phyloP scores from a whole-genome alignment of 2,888 invertebrate species.

The Rapana venosa region DNA sequence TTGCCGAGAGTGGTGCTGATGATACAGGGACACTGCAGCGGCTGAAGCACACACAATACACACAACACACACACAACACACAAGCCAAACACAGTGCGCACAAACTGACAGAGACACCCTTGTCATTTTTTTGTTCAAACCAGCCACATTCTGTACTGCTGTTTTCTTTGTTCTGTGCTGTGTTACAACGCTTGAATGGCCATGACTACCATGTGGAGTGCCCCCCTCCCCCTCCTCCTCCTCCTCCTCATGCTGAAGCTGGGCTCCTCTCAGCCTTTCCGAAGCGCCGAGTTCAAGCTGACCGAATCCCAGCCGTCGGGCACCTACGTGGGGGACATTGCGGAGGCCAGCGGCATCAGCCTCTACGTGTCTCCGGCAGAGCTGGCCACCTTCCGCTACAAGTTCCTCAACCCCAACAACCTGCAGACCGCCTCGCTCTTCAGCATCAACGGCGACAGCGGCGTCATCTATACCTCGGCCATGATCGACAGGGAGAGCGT shows the following conservation, averaged over 20 bases:
- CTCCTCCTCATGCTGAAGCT: background rate
- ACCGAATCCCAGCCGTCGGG: conserved; percentile 57
- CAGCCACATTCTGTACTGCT: too few relatives aligned
- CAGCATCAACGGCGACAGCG: conserved; percentile 58
- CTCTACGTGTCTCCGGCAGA: conserved; percentile 45
- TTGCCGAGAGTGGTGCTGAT: too few relatives aligned
- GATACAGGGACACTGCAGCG: too few relatives aligned
- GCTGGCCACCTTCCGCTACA: conserved; percentile 47
- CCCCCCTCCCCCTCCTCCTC: background rate
- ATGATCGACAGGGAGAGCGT: conserved; percentile 64
- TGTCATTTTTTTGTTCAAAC: too few relatives aligned
- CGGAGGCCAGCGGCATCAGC: conserved; percentile 50
- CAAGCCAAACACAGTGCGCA: background rate
- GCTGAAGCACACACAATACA: background rate
- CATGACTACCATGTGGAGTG: background rate
- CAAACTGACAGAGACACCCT: background rate
- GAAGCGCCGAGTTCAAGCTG: conserved; percentile 54
- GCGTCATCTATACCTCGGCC: conserved; percentile 59
- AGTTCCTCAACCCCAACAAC: conserved; percentile 53
- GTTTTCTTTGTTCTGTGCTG: too few relatives aligned
- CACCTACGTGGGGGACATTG: conserved; percentile 60
- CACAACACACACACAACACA: background rate
- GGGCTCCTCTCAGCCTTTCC: background rate
- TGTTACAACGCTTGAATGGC: too few relatives aligned
- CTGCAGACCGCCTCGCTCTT: conserved; percentile 54